A percentile compares a stretch with the other conserved stretches of the same genome.
Evolutionary conservation across 2,113 vertebrate genomes (phyloP).

Genomic region (Campylomormyrus numenius): DNA sequence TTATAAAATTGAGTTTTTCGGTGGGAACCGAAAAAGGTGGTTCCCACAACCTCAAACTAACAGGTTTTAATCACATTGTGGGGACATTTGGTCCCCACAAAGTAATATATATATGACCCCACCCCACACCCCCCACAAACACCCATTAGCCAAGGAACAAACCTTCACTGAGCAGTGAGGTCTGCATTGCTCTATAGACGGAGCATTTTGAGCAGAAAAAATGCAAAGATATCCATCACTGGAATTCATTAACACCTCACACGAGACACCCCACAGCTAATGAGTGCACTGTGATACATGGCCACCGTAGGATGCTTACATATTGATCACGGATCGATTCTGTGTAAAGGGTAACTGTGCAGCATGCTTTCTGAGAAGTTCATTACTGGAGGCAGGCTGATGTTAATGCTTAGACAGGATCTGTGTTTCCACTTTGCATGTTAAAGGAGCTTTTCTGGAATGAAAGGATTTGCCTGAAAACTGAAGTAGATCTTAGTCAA

Average conservation of each 20-base stretch:
- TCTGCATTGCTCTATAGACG: neutral
- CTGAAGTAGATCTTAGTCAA: neutral
- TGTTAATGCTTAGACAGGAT: neutral
- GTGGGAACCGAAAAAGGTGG: neutral
- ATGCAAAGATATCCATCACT: neutral
- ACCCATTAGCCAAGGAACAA: neutral
- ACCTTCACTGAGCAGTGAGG: neutral
- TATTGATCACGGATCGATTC: neutral
- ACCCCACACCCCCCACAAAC: neutral
- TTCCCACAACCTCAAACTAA: neutral
- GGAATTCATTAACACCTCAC: slow-evolving; percentile 1
- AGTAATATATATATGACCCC: neutral
- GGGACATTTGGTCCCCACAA: neutral
- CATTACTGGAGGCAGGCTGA: neutral
- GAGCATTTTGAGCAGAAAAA: neutral
- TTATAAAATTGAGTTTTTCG: neutral
- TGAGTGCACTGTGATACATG: neutral
- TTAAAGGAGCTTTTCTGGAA: neutral
- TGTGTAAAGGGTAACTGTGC: neutral
- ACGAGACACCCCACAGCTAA: neutral
- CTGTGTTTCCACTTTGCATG: neutral
- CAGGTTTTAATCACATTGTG: neutral
- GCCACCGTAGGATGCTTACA: neutral
- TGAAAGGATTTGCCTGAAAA: neutral
- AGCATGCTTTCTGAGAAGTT: neutral